phyloP scores from a whole-genome alignment of 2,797 vertebrate genomes.

The Antennarius maculatus region DNA sequence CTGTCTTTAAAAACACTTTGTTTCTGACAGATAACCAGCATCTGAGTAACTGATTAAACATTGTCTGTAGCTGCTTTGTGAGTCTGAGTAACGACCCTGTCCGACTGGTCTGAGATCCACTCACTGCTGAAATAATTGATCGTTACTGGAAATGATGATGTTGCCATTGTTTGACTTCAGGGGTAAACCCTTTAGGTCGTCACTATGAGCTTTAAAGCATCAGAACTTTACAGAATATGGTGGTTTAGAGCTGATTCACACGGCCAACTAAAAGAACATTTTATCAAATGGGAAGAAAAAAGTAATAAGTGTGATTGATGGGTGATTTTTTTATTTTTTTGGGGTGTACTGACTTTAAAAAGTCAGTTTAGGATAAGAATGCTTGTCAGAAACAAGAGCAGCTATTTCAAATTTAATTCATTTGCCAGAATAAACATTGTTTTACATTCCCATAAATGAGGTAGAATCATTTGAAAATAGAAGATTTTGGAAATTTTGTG shows the following conservation, averaged over 20 bases:
- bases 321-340: too few relatives aligned
- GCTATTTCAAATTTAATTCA: background rate
- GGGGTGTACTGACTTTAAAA: too few relatives aligned
- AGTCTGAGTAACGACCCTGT: slow-evolving; percentile 16
- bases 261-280: too few relatives aligned
- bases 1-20: background rate
- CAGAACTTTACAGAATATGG: background rate
- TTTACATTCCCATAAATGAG: background rate
- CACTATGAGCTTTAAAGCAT: background rate
- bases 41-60: background rate
- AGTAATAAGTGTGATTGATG: too few relatives aligned
- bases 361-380: too few relatives aligned
- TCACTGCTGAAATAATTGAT: background rate
- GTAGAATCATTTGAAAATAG: too few relatives aligned
- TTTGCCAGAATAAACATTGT: background rate
- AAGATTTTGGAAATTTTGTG: too few relatives aligned
- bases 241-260: background rate
- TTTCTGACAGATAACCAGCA: background rate
- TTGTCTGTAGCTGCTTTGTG: slow-evolving; percentile 17
- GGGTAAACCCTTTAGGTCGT: background rate
- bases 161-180: background rate
- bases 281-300: too few relatives aligned
- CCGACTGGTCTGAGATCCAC: slow-evolving; percentile 13
- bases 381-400: too few relatives aligned
- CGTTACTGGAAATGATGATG: background rate